These are phyloP conservation scores for Eremophila alpestris DNA, from an alignment of 2,797 vertebrate genomes.

Conservation along the genomic window DNA sequence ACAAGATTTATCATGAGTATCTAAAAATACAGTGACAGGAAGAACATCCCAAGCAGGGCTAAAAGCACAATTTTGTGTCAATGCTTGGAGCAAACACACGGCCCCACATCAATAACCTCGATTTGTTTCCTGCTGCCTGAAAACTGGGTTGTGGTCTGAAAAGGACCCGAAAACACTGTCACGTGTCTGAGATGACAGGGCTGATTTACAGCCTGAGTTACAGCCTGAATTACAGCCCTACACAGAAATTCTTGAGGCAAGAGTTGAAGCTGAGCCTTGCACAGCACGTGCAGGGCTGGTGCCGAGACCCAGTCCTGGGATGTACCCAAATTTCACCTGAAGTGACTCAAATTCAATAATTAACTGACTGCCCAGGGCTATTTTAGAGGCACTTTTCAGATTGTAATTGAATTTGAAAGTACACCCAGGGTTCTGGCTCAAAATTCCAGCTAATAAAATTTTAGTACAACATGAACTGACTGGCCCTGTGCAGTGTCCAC, in stretches of 20 bases:
- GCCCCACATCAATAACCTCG: not conserved
- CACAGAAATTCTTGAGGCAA: not conserved
- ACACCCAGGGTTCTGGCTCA: not conserved
- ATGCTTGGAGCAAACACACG: not conserved
- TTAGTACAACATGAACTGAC: not conserved
- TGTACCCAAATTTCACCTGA: not conserved
- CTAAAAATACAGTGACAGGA: not conserved
- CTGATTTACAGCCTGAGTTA: not conserved
- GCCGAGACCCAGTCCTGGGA: not conserved
- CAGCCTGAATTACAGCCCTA: not conserved
- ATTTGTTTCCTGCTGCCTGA: not conserved
- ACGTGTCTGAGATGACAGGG: not conserved
- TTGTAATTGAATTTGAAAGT: not conserved
- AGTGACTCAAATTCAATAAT: not conserved
- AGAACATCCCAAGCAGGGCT: not conserved
- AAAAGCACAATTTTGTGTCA: not conserved
- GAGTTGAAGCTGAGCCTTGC: not conserved
- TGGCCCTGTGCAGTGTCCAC: not conserved
- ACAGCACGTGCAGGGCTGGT: accelerated
- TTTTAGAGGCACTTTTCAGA: not conserved
- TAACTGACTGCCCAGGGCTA: not conserved
- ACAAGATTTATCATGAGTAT: not conserved
- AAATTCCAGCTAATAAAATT: not conserved
- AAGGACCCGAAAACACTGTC: not conserved
- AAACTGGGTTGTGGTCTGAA: not conserved